phyloP scores from a whole-genome alignment of 2,888 invertebrate species.

The Loripinus fragilis region DNA sequence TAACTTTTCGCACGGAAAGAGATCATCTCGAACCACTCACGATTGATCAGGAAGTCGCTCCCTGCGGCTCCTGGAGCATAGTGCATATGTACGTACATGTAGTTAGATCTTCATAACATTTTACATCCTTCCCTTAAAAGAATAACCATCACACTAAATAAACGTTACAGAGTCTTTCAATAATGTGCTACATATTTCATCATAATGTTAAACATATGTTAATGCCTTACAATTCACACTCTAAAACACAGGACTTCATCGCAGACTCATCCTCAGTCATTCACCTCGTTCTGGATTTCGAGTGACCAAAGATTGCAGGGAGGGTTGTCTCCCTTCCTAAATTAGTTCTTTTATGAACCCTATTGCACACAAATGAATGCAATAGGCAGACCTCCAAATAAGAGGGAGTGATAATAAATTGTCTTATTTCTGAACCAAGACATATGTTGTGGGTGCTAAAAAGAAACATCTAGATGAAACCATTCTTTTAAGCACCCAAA shows the following conservation, averaged over 20 bases:
- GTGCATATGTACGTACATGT: constrained; percentile 32
- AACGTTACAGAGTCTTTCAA: constrained; percentile 62
- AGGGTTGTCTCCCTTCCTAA: too few species aligned
- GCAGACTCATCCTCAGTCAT: too few species aligned
- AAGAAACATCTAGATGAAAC: too few species aligned
- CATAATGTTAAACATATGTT: constrained; percentile 30
- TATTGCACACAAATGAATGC: too few species aligned
- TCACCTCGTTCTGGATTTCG: too few species aligned
- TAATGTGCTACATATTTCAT: constrained; percentile 61
- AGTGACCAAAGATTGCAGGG: too few species aligned
- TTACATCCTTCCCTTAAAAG: constrained; percentile 42
- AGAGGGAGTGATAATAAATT: too few species aligned
- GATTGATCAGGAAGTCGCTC: not conserved
- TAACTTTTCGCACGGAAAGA: constrained; percentile 61
- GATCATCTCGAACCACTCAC: constrained; percentile 50
- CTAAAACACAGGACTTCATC: constrained; percentile 6
- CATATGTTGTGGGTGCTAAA: too few species aligned
- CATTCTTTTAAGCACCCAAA: too few species aligned
- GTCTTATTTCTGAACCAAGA: too few species aligned
- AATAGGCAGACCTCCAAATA: too few species aligned
- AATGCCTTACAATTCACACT: constrained; percentile 5
- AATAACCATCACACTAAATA: constrained; percentile 57
- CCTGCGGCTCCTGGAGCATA: not conserved
- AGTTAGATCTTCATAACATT: constrained; percentile 60
- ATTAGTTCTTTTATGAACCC: too few species aligned